Base-by-base conservation (phyloP, 2,797 vertebrate genomes). In the Echiichthys vipera region DNA sequence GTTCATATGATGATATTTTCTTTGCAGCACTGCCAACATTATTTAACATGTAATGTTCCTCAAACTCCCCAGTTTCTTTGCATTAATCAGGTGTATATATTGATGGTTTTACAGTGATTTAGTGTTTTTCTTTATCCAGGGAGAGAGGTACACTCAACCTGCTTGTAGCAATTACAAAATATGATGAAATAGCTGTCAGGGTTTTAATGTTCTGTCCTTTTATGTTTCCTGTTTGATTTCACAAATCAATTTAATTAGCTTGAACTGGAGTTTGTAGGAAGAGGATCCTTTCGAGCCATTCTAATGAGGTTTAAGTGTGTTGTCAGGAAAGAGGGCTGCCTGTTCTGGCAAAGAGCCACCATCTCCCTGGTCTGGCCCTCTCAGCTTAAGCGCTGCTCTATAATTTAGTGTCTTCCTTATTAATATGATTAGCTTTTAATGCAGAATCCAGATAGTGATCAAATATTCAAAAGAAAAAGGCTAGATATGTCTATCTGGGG, bases 331-430 rank as follows among this genome's bases (percentile, higher is more conserved):
- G 61, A 71, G 57, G 24, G 55, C 75, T 67, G 55, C 43, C 65
- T 81, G 67, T 71, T 82, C 74, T 81, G 75, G 74, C 73, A 70
- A 46, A 73, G 74, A 74, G 74, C 77, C 77, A 69, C 32, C 57
- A 6, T 83, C 72, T 86, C 72, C 42, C 61, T 59, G 58, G 62
- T 81, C 82, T 72, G 83, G 58, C 74, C 78, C 75, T 64, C 68
- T 78, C 83, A 29, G 58, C 65, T 45, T 68, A 79, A 84, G 71
- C 25, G 15, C 55, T 55, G 29, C 70, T 72, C 65, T 80, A 80
- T 88, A 81, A 85, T 88, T 90, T 51, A 88, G 22, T 14, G 40
- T 80, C 62, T 56, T 69, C 37, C 65, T 84, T 49, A 86, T 84
- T 77, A 86, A 84, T 78, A 53, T 47, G 15, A 71, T 81, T 57